Base-by-base conservation (phyloP, 2,113 vertebrate species). In the Manacus vitellinus region DNA sequence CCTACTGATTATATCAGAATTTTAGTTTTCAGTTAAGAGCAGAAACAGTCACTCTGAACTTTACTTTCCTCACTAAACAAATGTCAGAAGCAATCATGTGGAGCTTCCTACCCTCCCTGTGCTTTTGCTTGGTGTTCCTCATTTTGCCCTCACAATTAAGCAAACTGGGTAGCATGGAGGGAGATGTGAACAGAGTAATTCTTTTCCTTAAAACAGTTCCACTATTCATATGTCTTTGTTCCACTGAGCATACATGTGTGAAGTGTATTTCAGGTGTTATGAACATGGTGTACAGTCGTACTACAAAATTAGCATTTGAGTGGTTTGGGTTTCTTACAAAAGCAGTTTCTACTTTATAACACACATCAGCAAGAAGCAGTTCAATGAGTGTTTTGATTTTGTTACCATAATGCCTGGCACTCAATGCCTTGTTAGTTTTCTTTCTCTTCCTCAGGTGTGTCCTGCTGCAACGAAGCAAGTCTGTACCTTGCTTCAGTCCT, bases 131-230 rank as follows among this genome's bases (percentile, higher is more conserved):
- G 9, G 3, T 28, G 8, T 44, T 71, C 41, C 30, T 55, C 8
- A 4, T n/a, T 47, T 63, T 51, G 11, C 35, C 12, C 27, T 56
- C 30, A n/a, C 0, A 2, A 33, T 1, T 1, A 3, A 54, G 9
- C 33, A 43, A 9, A 12, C 14, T 66, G 68, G 14, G n/a, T 33
- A 54, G 17, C 2, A 2, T 14, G 10, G 24, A 80, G 30, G 35
- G 49, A 73, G 10, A 56, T 12, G 25, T 8, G 23, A 88, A 46
- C 17, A 67, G 33, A 2, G 1, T 16, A 65, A 25, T 9, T 12
- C 5, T 35, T 58, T 39, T 65, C n/a, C 27, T 70, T 70, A 15
- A 65, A 68, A 39, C 7, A 44, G 27, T 49, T 81, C 12, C 11
- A 3, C 7, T 80, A 5, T n/a, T 94, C 22, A 19, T 63, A 8